Evolutionary conservation across 2,888 invertebrate species (phyloP), one percentile per base, ranked within the genome.

Genomic region (Hydraecia micacea): DNA sequence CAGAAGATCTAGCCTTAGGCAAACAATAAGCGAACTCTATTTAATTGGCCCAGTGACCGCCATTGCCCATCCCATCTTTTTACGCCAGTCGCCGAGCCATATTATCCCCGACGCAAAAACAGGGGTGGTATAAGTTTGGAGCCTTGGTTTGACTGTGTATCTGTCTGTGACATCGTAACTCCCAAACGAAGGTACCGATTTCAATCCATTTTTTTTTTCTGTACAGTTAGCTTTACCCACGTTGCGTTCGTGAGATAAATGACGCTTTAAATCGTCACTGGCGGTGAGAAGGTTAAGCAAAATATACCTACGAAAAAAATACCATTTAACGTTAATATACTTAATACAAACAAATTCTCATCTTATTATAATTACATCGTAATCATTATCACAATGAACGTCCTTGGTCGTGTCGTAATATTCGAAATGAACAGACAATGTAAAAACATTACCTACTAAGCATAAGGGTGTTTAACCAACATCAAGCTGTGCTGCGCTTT

Each of bases 321-420:
- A 2, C 6, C 32, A 32, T 42, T 83, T 62, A 62, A 39, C 13
- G 18, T 55, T 62, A 46, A n/a, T 52, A 80, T 62, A n/a, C n/a
- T n/a, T n/a, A 83, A 15, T 5, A 80, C 25, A 65, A 46, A 81
- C 71, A 75, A 62, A 69, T 75, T 70, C n/a, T 70, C 46, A 65
- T 60, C 39, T 60, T 4, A 63, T 25, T 52, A 62, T 69, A 58
- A 74, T 75, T 46, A 66, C 62, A 68, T 81, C 62, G 77, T 73
- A 71, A 74, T 86, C 32, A 69, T 75, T 85, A 81, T 73, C 73
- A 74, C 68, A 76, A 79, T 81, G 28, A 13, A 46, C 63, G 72
- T 49, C 81, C 81, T 88, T 74, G 72, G 42, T 21, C 32, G 42
- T 66, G 42, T 32, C 55, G 49, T 42, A 66, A 79, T 21, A 49